Evolutionary conservation across 2,113 vertebrate genomes (phyloP), one percentile per base, ranked within the genome.

Genomic region (Ophiodon elongatus): DNA sequence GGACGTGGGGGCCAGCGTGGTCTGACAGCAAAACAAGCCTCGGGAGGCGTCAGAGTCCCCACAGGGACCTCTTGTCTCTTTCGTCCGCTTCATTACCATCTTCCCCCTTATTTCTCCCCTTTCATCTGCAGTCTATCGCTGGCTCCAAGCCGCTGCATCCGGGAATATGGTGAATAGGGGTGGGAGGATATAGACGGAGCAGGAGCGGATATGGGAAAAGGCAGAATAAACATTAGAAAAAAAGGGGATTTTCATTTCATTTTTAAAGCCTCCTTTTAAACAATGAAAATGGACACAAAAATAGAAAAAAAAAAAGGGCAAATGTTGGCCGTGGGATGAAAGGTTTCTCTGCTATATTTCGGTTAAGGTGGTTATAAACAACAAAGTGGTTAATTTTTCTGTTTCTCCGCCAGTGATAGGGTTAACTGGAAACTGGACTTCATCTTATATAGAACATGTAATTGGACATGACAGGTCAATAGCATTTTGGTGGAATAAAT

Each of bases 91-190:
- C 92, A 94, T 94, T 91, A 92, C 87, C 91, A 91, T 93, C 89
- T 90, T 86, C 84, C 81, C 86, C 85, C 85, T 84, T 88, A 69
- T 77, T 68, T 89, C 85, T 79, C 21, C 73, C 76, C 94, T 93
- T 93, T 94, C 93, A 94, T 94, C 93, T 93, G 82, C 68, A 79
- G 85, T 89, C 86, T 80, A 90, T 91, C 79, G 74, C 91, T 93
- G 93, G 93, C 92, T 91, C 91, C 87, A 82, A 88, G 91, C 87
- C 60, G 77, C 88, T 87, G 73, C 86, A 88, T 94, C 92, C 86
- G 91, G 93, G 94, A 94, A 90, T 91, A 92, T 85, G 83, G 67
- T 67, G 91, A 91, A 88, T 74, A 75, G 73, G 79, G 84, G 91
- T 78, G 90, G 91, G 91, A 93, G 88, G 83, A 87, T 66, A 72